Base-by-base conservation (phyloP, 2,888 invertebrate genomes). In the Saturnia pavonia region DNA sequence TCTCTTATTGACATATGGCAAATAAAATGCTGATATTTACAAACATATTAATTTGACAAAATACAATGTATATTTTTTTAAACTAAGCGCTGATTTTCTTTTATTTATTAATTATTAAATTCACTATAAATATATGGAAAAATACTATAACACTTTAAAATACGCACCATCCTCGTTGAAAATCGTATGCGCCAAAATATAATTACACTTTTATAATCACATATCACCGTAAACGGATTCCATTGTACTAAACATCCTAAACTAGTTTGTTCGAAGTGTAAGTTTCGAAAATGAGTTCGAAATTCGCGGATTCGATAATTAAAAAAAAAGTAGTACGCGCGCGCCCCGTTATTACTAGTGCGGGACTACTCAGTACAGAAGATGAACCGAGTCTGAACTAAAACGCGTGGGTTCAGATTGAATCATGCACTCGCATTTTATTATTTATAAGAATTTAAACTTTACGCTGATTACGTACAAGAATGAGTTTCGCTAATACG, bases 391-490 rank as follows among this genome's bases (percentile, higher is more conserved):
- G 81, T 85, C 81, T 84, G 87, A 88, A 88, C 85, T 81, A 84
- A 88, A 88, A 86, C 84, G 90, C 90, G 91, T 91, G 90, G 89
- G 89, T 80, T 87, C 78, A 80, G 80, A 85, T 85, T 84, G 82
- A 85, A 85, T 86, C 83, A 86, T 82, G 78, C 75, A 79, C 80
- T 78, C 72, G 70, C 79, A 74, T 67, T 73, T 70, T 72, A 78
- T 73, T 76, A 74, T 75, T 74, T 78, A 79, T 71, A 73, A 75
- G 73, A 84, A 77, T 81, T 80, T 80, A 75, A 79, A 85, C 88
- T 83, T 84, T 85, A 80, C 76, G 71, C 48, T 72, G 73, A 73
- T 70, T 51, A 4, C 0, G 0, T 2, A 71, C 82, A 85, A 84
- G 81, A 80, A 72, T n/a, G 71, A 75, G 71, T 80, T 82, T 78